phyloP scores from a whole-genome alignment of 2,113 vertebrate genomes.

The Ivindomyrus marchei region DNA sequence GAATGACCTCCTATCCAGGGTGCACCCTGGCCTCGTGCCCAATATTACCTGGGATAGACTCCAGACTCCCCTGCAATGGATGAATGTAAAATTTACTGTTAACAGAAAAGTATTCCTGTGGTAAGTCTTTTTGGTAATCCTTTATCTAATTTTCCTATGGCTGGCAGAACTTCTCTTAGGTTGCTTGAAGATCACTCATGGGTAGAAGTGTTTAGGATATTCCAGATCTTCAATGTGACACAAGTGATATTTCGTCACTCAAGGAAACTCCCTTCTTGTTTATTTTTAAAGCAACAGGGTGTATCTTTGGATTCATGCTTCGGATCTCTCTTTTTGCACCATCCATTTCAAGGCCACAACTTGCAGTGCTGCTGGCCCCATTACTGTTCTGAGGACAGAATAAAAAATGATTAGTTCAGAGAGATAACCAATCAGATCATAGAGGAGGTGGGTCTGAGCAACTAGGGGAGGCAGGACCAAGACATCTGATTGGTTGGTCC shows the following conservation, averaged over 20 bases:
- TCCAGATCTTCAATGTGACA: not conserved
- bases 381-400: too few species aligned
- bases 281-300: not conserved
- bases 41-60: not conserved
- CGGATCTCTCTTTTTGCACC: not conserved
- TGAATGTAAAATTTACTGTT: not conserved
- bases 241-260: not conserved
- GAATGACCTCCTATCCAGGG: not conserved
- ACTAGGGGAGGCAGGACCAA: too few species aligned
- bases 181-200: not conserved
- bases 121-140: not conserved
- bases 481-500: too few species aligned
- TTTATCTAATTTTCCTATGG: not conserved
- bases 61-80: not conserved
- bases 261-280: not conserved
- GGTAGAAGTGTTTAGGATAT: not conserved
- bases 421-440: too few species aligned
- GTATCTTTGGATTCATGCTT: not conserved
- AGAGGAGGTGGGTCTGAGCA: too few species aligned
- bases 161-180: not conserved
- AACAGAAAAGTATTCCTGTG: not conserved
- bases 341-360: not conserved
- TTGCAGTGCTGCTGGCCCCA: not conserved
- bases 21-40: not conserved
- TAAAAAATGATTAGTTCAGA: too few species aligned